Evolutionary conservation across 1,140 invertebrate species (phyloP).

Genomic region (Pectinophora gossypiella): DNA sequence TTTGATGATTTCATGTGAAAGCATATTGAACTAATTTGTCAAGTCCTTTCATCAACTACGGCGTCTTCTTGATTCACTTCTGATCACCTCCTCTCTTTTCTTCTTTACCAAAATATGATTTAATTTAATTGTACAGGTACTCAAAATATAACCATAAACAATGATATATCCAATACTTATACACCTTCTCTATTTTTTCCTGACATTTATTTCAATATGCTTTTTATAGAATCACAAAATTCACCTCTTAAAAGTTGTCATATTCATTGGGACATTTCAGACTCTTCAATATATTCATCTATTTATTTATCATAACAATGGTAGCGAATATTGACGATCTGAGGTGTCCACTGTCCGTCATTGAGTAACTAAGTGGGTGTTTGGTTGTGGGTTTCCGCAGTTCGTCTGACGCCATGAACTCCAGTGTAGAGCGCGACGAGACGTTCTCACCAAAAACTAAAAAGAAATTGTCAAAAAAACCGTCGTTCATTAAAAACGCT

Average conservation of each 20-base stretch:
- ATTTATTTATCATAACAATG: constrained; percentile 15
- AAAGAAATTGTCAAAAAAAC: constrained; percentile 75
- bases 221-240: constrained; percentile 54
- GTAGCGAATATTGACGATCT: constrained; percentile 37
- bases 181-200: background rate
- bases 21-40: constrained; percentile 70
- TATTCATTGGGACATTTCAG: constrained; percentile 44
- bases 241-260: constrained; percentile 48
- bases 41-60: constrained; percentile 18
- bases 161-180: no score
- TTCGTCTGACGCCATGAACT: constrained; percentile 69
- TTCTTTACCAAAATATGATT: background rate
- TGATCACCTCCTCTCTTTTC: background rate
- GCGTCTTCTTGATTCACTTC: constrained; percentile 1
- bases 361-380: constrained; percentile 70
- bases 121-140: no score
- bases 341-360: constrained; percentile 47
- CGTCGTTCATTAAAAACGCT: constrained; percentile 74
- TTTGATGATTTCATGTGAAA: constrained; percentile 49
- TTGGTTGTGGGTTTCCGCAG: constrained; percentile 75
- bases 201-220: constrained; percentile 70
- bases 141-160: no score
- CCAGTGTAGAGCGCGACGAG: constrained; percentile 66
- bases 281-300: constrained; percentile 38
- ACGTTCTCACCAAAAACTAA: constrained; percentile 72